Percentiles rank a stretch among this genome's conserved stretches.
Conservation (phyloP, 1,140 invertebrate genomes). For the Platyscapa corneri region DNA sequence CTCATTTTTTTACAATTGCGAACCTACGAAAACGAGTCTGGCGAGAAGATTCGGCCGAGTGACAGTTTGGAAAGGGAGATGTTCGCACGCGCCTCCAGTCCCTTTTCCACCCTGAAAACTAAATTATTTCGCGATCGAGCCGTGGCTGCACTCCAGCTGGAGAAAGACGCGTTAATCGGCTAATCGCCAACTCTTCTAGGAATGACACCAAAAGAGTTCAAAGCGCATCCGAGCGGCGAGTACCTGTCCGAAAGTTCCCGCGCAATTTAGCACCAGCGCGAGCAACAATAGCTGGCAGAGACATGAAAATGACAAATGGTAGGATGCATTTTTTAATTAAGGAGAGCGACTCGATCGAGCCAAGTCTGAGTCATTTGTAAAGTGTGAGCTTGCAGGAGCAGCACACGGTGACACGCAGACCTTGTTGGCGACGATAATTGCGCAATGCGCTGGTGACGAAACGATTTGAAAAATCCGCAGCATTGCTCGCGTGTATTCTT, state of each 20-base stretch:
- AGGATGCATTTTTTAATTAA: slow-evolving; percentile 10
- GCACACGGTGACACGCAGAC: slow-evolving; percentile 18
- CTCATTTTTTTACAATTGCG: too few species aligned
- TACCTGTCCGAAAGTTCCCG: background rate
- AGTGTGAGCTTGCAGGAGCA: slow-evolving; percentile 34
- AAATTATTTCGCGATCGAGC: too few species aligned
- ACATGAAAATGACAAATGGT: slow-evolving; percentile 11
- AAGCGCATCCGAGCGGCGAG: too few species aligned
- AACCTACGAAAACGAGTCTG: too few species aligned
- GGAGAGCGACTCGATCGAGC: slow-evolving; percentile 25
- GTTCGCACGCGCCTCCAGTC: too few species aligned
- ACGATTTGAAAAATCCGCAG: slow-evolving; percentile 46
- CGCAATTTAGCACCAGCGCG: background rate
- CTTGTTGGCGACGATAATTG: slow-evolving; percentile 39
- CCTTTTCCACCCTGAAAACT: too few species aligned
- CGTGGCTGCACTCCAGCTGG: too few species aligned
- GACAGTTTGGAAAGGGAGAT: too few species aligned
- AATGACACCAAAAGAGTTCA: too few species aligned
- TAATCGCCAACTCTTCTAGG: too few species aligned
- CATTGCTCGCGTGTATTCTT: slow-evolving; percentile 23
- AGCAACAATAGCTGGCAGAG: background rate
- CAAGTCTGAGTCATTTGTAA: slow-evolving; percentile 26
- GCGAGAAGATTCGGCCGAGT: too few species aligned
- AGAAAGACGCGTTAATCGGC: too few species aligned
- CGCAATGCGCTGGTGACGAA: slow-evolving; percentile 39